These are phyloP conservation scores for Eudemis profundana DNA, from an alignment of 2,888 invertebrate genomes.

Conservation along the genomic window DNA sequence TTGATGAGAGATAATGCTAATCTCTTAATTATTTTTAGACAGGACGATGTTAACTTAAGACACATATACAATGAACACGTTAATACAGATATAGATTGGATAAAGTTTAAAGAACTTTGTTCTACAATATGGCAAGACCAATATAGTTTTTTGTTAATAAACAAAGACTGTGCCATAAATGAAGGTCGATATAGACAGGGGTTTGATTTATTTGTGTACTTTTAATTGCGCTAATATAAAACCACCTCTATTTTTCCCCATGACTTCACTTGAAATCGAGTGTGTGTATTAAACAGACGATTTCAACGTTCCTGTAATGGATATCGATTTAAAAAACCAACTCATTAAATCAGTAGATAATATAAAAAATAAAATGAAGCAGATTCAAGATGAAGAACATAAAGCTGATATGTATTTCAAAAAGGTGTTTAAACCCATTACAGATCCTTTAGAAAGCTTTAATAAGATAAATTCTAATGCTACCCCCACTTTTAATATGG, in stretches of 20 bases:
- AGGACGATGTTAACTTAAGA: too few species aligned
- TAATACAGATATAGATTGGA: too few species aligned
- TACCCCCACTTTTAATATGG: background rate
- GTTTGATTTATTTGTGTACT: background rate
- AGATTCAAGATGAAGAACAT: constrained; percentile 2
- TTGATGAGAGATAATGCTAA: too few species aligned
- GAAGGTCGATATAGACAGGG: constrained; percentile 2
- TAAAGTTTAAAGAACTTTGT: constrained; percentile 11
- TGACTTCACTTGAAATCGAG: background rate
- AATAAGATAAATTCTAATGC: background rate
- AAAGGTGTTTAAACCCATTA: constrained; percentile 7
- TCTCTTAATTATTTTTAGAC: too few species aligned
- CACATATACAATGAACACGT: too few species aligned
- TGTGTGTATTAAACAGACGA: constrained; percentile 2
- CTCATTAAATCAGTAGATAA: background rate
- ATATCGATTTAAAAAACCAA: constrained; percentile 1
- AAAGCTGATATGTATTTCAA: background rate
- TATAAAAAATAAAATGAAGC: constrained; percentile 7
- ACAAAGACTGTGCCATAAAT: constrained; percentile 9
- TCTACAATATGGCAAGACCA: background rate
- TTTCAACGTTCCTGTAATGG: too few species aligned
- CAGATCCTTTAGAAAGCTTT: constrained; percentile 11
- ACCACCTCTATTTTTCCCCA: too few species aligned
- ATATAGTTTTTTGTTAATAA: background rate
- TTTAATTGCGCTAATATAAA: background rate